Base-by-base conservation (phyloP, 23 tunicate genomes). In the Styela plicata region DNA sequence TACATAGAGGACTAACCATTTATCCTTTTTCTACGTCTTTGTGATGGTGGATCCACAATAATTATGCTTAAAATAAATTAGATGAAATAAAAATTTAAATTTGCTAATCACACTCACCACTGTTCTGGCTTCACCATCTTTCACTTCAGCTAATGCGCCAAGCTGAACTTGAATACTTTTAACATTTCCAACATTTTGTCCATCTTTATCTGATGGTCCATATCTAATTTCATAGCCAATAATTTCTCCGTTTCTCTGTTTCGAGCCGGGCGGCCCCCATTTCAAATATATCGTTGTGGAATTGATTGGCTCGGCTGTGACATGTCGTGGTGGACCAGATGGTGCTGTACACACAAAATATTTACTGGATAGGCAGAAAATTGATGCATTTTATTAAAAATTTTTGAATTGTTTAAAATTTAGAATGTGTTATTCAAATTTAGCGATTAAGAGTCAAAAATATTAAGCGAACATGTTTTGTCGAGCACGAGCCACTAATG, bases 221-320 rank as follows among this genome's bases (percentile, higher is more conserved):
- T 93, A 93, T 30, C 77, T 85, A 61, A 93, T 37, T 24, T 88
- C 85, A 74, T 93, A 93, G 3, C 93, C 89, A 2, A 81, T 80
- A 3, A 93, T 80, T 2, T 81, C 69, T 23, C 98, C 98, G 82
- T 93, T 85, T 13, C 84, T 53, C 2, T 69, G 52, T 21, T 82
- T 80, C 3, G 36, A 28, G 2, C 83, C 75, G 17, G 90, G 61
- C 33, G 92, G 79, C 26, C 63, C 24, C 98, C 98, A 93, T 35
- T 79, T 74, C 22, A 93, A 83, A 20, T 33, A 69, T 21, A 93
- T 68, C 2, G 98, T 64, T 21, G 89, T 75, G 1, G 92, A 80
- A 78, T 88, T 93, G 27, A 87, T 22, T 1, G 89, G 82, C 2
- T 34, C 70, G 17, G 86, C 70, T 3, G 77, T 10, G 64, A 93